Evolutionary conservation across 2,888 invertebrate genomes (phyloP).

Genomic region (Malachius bipustulatus): DNA sequence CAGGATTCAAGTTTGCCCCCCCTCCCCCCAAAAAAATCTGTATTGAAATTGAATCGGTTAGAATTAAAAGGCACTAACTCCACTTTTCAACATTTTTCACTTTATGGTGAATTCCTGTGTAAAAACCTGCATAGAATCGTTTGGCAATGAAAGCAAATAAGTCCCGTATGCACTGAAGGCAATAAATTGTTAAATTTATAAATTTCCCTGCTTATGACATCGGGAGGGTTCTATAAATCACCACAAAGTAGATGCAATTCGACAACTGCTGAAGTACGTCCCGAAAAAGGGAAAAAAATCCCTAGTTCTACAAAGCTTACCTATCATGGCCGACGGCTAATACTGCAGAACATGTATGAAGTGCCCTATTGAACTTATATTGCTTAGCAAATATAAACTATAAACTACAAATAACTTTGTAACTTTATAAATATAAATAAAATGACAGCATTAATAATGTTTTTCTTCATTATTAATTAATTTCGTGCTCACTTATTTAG

Average conservation of each 20-base stretch:
- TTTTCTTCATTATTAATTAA: slow-evolving; percentile 2
- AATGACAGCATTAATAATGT: slow-evolving; percentile 3
- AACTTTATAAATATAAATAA: slow-evolving; percentile 1
- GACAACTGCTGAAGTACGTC: slow-evolving; percentile 3
- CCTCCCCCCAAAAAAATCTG: too few relatives aligned
- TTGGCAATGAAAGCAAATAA: too few relatives aligned
- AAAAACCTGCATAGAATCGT: too few relatives aligned
- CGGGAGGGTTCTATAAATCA: not conserved
- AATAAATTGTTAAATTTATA: too few relatives aligned
- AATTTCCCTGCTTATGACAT: slow-evolving; percentile 2
- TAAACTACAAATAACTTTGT: slow-evolving; percentile 2
- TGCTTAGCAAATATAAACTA: not conserved
- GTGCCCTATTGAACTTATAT: slow-evolving; percentile 1
- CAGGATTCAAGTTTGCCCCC: too few relatives aligned
- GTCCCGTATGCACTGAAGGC: too few relatives aligned
- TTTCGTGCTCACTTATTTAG: too few relatives aligned
- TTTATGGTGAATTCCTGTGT: too few relatives aligned
- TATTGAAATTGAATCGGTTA: too few relatives aligned
- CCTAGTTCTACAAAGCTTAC: slow-evolving; percentile 2
- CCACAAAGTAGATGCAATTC: slow-evolving; percentile 3
- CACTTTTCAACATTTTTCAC: too few relatives aligned
- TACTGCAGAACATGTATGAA: slow-evolving; percentile 1
- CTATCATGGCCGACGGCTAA: slow-evolving; percentile 3
- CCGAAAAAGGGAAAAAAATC: slow-evolving; percentile 2
- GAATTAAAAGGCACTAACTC: too few relatives aligned